Evolutionary conservation across 2,888 invertebrate species (phyloP).

Genomic region (Crepidodera aurea): DNA sequence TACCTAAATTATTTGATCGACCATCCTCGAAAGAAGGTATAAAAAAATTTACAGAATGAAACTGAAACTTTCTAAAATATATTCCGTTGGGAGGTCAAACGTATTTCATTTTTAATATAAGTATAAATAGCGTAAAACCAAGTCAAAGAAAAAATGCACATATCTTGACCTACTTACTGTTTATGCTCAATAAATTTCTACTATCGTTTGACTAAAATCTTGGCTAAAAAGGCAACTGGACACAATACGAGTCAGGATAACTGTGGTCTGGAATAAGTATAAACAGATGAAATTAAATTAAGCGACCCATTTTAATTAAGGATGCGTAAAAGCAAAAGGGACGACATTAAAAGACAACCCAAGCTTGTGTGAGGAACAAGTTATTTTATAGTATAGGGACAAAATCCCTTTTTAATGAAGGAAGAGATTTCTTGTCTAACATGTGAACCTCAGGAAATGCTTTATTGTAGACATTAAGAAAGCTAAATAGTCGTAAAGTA

Average conservation of each 20-base stretch:
- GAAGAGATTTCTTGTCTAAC: not conserved
- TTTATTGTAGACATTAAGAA: not conserved
- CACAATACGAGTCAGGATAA: not conserved
- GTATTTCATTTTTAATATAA: no score
- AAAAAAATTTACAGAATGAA: no score
- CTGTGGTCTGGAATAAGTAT: conserved; percentile 20
- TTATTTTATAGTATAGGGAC: conserved; percentile 15
- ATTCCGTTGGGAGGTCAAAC: no score
- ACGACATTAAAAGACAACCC: conserved; percentile 19
- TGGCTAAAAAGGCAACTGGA: not conserved
- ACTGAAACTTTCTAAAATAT: no score
- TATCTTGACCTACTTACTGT: no score
- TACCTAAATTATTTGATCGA: no score
- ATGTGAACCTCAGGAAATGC: not conserved
- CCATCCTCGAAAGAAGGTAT: no score
- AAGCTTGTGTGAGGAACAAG: conserved; percentile 1
- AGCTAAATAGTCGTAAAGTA: no score
- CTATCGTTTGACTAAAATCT: not conserved
- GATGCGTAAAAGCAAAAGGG: conserved; percentile 19
- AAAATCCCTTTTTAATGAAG: conserved; percentile 4
- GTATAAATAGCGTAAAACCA: no score
- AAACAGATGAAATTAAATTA: conserved; percentile 28
- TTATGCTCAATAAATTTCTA: no score
- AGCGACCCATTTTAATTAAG: conserved; percentile 25
- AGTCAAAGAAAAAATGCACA: no score